Evolutionary conservation across 2,888 invertebrate genomes (phyloP).

Genomic region (Trachelus stipa): DNA sequence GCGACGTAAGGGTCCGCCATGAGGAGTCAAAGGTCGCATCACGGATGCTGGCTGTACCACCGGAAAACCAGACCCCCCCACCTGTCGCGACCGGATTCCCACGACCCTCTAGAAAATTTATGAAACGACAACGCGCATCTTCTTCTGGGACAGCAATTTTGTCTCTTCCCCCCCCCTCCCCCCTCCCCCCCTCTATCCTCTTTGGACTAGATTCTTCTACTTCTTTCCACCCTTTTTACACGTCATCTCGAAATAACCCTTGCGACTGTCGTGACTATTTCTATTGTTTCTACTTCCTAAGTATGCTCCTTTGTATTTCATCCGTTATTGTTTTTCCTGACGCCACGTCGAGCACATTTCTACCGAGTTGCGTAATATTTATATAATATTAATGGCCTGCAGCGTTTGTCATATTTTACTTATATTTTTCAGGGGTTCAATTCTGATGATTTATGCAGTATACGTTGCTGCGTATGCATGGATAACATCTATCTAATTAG

Average conservation of each 20-base stretch:
- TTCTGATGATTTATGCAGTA: background rate
- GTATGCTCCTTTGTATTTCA: background rate
- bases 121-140: conserved; percentile 24
- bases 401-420: background rate
- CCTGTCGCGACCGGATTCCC: background rate
- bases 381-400: background rate
- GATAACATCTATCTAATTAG: background rate
- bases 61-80: conserved; percentile 15
- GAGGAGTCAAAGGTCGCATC: background rate
- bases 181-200: background rate
- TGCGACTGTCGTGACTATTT: background rate
- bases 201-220: background rate
- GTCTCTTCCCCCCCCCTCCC: background rate
- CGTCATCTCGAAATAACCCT: background rate
- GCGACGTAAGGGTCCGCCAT: background rate
- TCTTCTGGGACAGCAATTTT: background rate
- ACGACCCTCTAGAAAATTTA: conserved; percentile 39
- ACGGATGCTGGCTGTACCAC: background rate
- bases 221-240: background rate
- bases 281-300: background rate
- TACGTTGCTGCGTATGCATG: background rate
- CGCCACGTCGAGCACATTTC: background rate
- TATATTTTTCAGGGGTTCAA: background rate
- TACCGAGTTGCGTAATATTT: background rate
- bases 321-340: background rate